Evolutionary conservation across 1,140 invertebrate species (phyloP).

Genomic region (Calliphora vicina): DNA sequence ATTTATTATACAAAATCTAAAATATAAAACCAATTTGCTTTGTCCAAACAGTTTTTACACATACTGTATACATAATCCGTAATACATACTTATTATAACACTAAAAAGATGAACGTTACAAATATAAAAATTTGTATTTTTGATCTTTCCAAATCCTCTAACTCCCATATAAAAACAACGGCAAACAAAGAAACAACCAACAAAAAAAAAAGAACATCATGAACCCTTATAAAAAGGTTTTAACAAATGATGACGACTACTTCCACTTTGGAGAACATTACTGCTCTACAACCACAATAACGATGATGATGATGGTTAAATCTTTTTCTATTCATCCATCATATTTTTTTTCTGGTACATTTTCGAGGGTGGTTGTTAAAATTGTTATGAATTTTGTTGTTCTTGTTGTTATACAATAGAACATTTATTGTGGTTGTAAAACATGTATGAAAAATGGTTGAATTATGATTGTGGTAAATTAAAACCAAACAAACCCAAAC

Average conservation of each 20-base stretch:
- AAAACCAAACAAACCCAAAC: not conserved
- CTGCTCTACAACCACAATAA: too few relatives aligned
- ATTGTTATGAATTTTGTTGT: not conserved
- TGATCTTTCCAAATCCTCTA: not conserved
- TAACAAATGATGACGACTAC: not conserved
- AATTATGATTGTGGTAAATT: slow-evolving; percentile 10
- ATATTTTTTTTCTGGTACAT: not conserved
- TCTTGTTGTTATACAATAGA: too few relatives aligned
- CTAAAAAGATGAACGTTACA: too few relatives aligned
- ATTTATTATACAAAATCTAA: too few relatives aligned
- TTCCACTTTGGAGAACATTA: too few relatives aligned
- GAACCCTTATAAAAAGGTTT: not conserved
- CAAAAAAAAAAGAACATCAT: too few relatives aligned
- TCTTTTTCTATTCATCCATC: not conserved
- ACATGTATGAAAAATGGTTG: not conserved
- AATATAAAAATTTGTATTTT: not conserved
- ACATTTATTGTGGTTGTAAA: not conserved
- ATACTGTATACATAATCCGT: too few relatives aligned
- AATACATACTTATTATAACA: too few relatives aligned
- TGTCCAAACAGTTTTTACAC: too few relatives aligned
- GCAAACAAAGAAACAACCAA: too few relatives aligned
- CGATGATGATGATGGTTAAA: not conserved
- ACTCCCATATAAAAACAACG: not conserved
- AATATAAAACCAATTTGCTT: too few relatives aligned
- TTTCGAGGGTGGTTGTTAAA: slow-evolving; percentile 7